Evolutionary conservation across 1,140 invertebrate genomes (phyloP), one percentile per base, ranked within the genome.

Genomic region (Drosophila yakuba): DNA sequence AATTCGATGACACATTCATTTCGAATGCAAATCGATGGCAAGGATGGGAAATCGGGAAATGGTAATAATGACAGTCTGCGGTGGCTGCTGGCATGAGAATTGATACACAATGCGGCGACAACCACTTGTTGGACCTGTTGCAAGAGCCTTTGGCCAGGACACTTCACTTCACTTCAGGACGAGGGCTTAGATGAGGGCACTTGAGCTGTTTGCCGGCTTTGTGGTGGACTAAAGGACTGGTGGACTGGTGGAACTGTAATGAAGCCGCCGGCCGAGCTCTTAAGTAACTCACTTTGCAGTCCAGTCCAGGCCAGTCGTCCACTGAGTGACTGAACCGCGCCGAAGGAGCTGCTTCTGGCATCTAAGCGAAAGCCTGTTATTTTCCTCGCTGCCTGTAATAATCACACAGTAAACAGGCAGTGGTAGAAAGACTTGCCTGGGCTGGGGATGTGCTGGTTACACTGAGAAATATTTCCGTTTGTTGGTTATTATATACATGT

Each of bases 291-390:
- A 86, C 74, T 81, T 80, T 47, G 39, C 45, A 54, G 52, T 12
- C 32, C 11, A 32, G 32, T 12, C 32, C 11, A 10, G 8, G 32
- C 32, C 15, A 38, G 52, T 47, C 35, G 38, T 36, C 56, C 14
- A 50, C 50, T 2, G 72, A 50, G 58, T 74, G 67, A 57, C 56
- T 48, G 71, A 74, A 59, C 59, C 54, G 71, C 32, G 64, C 47
- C 47, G 51, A 62, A 38, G 54, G 51, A 48, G 35, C 74, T 60
- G 54, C 48, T 67, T 47, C 25, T 79, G 63, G 62, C 44, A 69
- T 74, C 78, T 81, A 83, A 85, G 83, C 84, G 68, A 83, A 74
- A 89, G 83, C 83, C 83, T 88, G 84, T 88, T 88, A 88, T 86
- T 86, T 86, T 86, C 75, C 79, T 28, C 68, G 66, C 67, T 72